A percentile compares a stretch with the other conserved stretches of the same genome.
Conservation (phyloP, 2,113 vertebrate species). For the Panurus biarmicus region DNA sequence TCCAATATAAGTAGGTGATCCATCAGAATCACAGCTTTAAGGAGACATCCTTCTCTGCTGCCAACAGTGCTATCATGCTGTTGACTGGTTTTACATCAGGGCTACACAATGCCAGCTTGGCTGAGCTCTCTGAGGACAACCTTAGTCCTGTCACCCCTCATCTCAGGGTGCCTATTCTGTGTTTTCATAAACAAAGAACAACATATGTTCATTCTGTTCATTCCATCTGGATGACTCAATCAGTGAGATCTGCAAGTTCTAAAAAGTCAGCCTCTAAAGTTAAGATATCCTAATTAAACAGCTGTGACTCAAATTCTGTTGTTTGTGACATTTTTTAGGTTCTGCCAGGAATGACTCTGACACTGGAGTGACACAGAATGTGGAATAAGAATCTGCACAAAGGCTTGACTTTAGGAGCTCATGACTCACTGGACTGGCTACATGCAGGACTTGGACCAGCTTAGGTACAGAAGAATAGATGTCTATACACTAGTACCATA, state of each 20-base stretch:
- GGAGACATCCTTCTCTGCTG: not conserved
- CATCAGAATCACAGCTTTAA: not conserved
- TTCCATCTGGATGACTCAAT: conserved; percentile 53
- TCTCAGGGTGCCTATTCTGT: not conserved
- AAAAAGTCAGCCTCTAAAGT: conserved; percentile 16
- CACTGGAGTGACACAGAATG: not conserved
- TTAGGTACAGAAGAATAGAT: not conserved
- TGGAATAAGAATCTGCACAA: not conserved
- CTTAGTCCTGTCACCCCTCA: not conserved
- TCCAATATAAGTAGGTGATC: not conserved
- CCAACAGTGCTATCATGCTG: not conserved
- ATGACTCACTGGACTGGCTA: not conserved
- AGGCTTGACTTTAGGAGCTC: not conserved
- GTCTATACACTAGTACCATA: not conserved
- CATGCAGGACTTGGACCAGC: not conserved
- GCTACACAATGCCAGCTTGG: not conserved
- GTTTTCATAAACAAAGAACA: conserved; percentile 52
- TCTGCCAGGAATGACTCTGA: not conserved
- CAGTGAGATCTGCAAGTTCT: conserved; percentile 32
- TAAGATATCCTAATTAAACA: conserved; percentile 34
- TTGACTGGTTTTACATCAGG: not conserved
- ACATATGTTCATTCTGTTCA: conserved; percentile 31
- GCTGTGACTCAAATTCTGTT: conserved; percentile 16
- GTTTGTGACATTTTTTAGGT: not conserved
- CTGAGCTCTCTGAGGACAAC: conserved; percentile 29